phyloP scores from a whole-genome alignment of 92 coral and sea anemone genomes.

The Epizoanthus fatuus region DNA sequence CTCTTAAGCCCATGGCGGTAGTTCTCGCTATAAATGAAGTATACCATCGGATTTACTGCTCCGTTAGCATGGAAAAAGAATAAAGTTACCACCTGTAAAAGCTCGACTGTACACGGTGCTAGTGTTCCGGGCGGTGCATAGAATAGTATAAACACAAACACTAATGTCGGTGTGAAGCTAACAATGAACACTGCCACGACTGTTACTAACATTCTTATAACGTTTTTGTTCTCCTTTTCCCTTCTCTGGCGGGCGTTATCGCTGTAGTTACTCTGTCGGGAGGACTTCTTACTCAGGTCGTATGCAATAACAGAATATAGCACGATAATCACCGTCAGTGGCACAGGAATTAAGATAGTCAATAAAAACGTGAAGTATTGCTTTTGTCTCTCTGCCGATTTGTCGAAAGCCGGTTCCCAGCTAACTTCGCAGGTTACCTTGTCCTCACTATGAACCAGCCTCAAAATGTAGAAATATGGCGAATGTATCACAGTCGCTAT shows the following conservation, averaged over 20 bases:
- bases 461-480: slow-evolving; percentile 13
- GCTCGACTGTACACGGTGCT: background rate
- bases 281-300: slow-evolving; percentile 23
- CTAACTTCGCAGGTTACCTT: background rate
- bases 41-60: slow-evolving; percentile 25
- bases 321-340: background rate
- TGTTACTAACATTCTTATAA: slow-evolving; percentile 6
- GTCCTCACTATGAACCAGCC: background rate
- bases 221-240: slow-evolving; percentile 26
- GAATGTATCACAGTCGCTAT: background rate
- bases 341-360: background rate
- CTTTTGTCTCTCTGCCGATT: background rate
- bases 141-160: background rate
- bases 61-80: slow-evolving; percentile 12
- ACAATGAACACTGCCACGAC: background rate
- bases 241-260: background rate
- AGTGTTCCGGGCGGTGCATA: slow-evolving; percentile 1
- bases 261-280: background rate
- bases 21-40: slow-evolving; percentile 34
- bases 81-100: background rate
- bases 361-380: background rate
- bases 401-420: slow-evolving; percentile 26
- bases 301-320: slow-evolving; percentile 36
- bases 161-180: slow-evolving; percentile 5
- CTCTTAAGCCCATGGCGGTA: slow-evolving; percentile 27